Base-by-base conservation (phyloP, 1,140 invertebrate species). In the Helicoverpa zea region DNA sequence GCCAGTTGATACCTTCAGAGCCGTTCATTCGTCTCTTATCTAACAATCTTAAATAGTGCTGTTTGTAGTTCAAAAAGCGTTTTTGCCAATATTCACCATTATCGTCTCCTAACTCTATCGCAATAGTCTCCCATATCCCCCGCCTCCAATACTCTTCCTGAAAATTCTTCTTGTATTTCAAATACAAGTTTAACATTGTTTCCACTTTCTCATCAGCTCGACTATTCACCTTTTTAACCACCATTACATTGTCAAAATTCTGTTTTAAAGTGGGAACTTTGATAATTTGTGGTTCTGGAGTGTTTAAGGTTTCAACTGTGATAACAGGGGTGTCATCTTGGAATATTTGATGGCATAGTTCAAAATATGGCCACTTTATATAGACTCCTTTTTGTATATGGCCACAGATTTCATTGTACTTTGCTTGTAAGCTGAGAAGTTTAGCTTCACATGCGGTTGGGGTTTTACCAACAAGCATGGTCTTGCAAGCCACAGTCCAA, bases 31-130 rank as follows among this genome's bases (percentile, higher is more conserved):
- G 83, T 56, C 86, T 82, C 79, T 93, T 94, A 51, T 86, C 86
- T 2, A 92, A 52, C 83, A 94, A 88, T 52, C 89, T 85, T 30
- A 94, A 81, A 76, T 95, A 95, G 82, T 95, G 90, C 59, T 94
- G 92, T 76, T 94, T 95, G 68, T 83, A 93, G 83, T 95, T 95
- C 11, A 93, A 81, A 52, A 94, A 95, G 10, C 92, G 84, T 83
- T 89, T 94, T n/a, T 94, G 89, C 94, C 92, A 95, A 81, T 93
- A 94, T 9, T 92, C 91, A 13, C 84, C 85, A 75, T 91, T 87
- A 51, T 92, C 88, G 75, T 89, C 85, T 0, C 91, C 92, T 61
- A 95, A 72, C 79, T 94, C 89, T 43, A 87, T 59, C 14, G 91
- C 90, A 73, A 95, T 94, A 9, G 84, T 86, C 11, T 93, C 89